A percentile compares a stretch with the other conserved stretches of the same genome.
These are phyloP conservation scores for Pelodytes ibericus DNA, from an alignment of 2,797 vertebrate species.

Conservation along the genomic window DNA sequence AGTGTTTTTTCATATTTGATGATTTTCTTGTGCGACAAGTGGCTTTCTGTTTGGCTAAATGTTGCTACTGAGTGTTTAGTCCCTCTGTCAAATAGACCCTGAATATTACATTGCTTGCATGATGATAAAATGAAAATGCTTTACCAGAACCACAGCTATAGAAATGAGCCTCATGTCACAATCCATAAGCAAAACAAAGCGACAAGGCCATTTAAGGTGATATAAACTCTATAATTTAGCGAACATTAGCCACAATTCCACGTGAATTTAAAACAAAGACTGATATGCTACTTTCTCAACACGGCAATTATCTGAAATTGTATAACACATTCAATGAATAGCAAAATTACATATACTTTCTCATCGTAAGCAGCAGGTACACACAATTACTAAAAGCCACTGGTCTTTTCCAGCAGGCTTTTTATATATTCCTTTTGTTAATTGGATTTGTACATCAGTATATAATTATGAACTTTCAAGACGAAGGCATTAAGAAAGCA, in stretches of 20 bases:
- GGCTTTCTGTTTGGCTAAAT: no score
- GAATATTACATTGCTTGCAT: no score
- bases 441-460: constrained; percentile 38
- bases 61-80: no score
- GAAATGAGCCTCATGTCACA: no score
- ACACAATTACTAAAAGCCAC: constrained; percentile 18
- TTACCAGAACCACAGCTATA: no score
- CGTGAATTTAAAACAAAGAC: background rate
- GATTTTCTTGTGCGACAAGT: no score
- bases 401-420: background rate
- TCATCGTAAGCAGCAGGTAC: constrained; percentile 33
- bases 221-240: constrained; percentile 24
- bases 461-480: constrained; percentile 45
- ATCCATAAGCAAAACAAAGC: no score
- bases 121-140: no score
- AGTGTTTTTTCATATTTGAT: no score
- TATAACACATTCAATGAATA: constrained; percentile 16
- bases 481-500: constrained; percentile 43
- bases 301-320: constrained; percentile 43
- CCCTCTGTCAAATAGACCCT: no score
- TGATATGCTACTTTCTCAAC: constrained; percentile 10
- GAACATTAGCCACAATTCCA: constrained; percentile 13
- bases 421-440: constrained; percentile 14
- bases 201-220: background rate
- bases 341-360: background rate